Base-by-base conservation (phyloP, 2,888 invertebrate genomes). In the Machimus atricapillus region DNA sequence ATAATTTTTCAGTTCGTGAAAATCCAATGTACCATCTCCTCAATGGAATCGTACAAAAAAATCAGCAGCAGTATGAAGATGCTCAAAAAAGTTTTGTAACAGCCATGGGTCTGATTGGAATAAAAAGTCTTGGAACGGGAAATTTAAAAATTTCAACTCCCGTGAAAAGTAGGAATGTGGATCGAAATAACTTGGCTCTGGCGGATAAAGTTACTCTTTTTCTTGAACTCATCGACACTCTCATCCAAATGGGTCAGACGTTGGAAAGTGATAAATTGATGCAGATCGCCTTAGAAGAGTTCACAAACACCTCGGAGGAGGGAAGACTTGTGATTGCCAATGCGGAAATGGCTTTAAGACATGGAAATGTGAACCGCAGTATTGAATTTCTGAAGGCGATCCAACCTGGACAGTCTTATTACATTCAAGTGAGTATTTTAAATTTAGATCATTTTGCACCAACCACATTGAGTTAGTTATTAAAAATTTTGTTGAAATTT, bases 1-100 rank as follows among this genome's bases (percentile, higher is more conserved):
- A 97, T 90, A 97, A 98, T 92, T 98, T 99, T 91, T 96, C 97
- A 92, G 96, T 99, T 0, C 94, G 98, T 89, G 98, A 98, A 88
- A 96, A 97, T 92, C 97, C 98, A 0, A 93, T 98, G 91, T 99
- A 97, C 91, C 97, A 98, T 93, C 94, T 98, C 88, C 94, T 98
- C 0, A 95, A 95, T 89, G 98, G 98, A 0, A 94, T 97, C 37
- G 95, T 98, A 81, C 95, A 97, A 89, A 97, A 97, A 91, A 94
- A 95, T 89, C 94, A 95, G 86, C 95, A 95, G 23, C 95, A 96
- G 90, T 92, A 94, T 5, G 94, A 95, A 56, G 96, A 96, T 85
- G 95, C 96, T 0, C 94, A 97, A 76, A 95, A 95, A 87, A 96
- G 96, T 89, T 95, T 97, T 88, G 94, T 95, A 83, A 95, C 95